Evolutionary conservation across 2,888 invertebrate species (phyloP).

Genomic region (Pterostichus niger): DNA sequence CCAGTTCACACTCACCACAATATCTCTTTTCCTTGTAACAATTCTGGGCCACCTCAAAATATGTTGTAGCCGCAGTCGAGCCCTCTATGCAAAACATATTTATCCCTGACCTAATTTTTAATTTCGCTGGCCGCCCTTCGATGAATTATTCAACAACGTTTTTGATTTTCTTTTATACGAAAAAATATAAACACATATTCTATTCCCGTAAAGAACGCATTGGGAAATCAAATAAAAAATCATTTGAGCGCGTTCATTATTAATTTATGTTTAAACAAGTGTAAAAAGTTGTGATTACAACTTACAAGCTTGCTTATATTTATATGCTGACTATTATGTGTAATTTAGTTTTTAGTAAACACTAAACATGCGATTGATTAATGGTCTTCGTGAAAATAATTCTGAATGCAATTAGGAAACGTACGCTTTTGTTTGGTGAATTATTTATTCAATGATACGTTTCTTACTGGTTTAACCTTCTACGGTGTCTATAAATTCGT

Average conservation of each 20-base stretch:
- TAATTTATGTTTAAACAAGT: background rate
- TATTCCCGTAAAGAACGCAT: background rate
- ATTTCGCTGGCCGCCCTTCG: slow-evolving; percentile 1
- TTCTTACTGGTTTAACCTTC: background rate
- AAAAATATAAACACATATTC: slow-evolving; percentile 22
- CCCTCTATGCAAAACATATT: too few relatives aligned
- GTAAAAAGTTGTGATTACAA: background rate
- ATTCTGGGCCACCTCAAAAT: too few relatives aligned
- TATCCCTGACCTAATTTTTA: slow-evolving; percentile 41
- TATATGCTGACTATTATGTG: background rate
- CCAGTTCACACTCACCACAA: too few relatives aligned
- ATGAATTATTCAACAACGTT: slow-evolving; percentile 43
- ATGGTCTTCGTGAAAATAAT: background rate
- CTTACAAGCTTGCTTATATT: background rate
- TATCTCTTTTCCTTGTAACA: too few relatives aligned
- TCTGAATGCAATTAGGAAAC: background rate
- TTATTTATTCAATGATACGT: background rate
- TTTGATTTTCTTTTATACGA: slow-evolving; percentile 17
- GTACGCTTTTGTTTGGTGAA: background rate
- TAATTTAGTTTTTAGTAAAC: slow-evolving; percentile 9
- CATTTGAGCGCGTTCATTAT: background rate
- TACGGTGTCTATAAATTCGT: background rate
- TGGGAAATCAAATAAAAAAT: background rate
- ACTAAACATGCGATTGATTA: slow-evolving; percentile 1
- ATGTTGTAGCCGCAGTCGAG: too few relatives aligned